Base-by-base conservation (phyloP, 2,113 vertebrate genomes). In the Gobius niger region DNA sequence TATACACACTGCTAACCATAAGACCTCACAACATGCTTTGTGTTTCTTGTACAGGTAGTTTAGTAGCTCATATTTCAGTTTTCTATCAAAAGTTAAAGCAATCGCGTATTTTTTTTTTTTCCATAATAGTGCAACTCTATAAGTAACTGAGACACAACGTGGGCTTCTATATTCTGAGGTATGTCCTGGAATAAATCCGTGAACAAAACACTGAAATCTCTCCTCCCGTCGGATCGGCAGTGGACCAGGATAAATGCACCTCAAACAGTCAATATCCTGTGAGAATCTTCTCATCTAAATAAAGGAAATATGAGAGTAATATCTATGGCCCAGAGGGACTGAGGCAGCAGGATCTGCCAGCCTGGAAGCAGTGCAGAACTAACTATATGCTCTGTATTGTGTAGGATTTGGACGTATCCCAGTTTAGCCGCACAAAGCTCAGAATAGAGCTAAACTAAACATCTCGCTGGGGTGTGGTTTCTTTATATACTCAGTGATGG, bases 281-380 rank as follows among this genome's bases (percentile, higher is more conserved):
- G 65, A 15, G 78, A 79, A 70, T 73, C 57, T 57, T 69, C 62
- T 47, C 7, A 42, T 44, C 65, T 61, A 50, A 77, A 79, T 63
- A 73, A 70, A 85, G 67, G 51, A 68, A 80, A 68, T 53, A 41
- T 50, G 10, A 1, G 67, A 81, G 82, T 61, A 76, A 68, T 56
- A 77, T 54, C 42, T 51, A 44, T 44, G 63, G 16, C 62, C 70
- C 68, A 34, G 34, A 14, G 56, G 63, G 41, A 70, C 61, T 63
- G 19, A 46, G 49, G 65, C 52, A 9, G 62, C 56, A 53, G 63
- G 54, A 68, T 59, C 51, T 74, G 47, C 50, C 67, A 72, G 44
- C 46, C 67, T 70, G 42, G n/a, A 63, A 59, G 42, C 19, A 41
- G 19, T 67, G 71, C 50, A 53, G 46, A 82, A 63, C 61, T 53